Conservation (phyloP, 2,797 vertebrate genomes). For the Fratercula arctica region DNA sequence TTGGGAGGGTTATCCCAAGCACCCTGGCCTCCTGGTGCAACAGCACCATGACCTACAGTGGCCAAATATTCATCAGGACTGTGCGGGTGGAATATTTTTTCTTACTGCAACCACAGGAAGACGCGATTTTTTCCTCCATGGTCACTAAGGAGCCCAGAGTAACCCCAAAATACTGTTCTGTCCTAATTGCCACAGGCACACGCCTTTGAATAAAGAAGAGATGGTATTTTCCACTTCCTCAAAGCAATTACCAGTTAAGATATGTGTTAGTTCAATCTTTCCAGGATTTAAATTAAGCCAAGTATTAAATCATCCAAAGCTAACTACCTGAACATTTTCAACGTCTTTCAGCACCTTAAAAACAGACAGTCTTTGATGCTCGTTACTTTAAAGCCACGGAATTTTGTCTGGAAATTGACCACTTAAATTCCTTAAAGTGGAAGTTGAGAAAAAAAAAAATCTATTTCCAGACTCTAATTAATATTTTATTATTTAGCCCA, state of each 20-base stretch:
- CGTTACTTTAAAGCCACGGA: not conserved
- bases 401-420: conserved; percentile 28
- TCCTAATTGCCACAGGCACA: not conserved
- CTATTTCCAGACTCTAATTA: not conserved
- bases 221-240: not conserved
- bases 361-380: conserved; percentile 1
- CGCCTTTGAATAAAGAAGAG: not conserved
- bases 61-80: not conserved
- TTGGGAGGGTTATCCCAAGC: not conserved
- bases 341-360: conserved; percentile 3
- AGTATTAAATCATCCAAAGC: conserved; percentile 35
- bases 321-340: conserved; percentile 30
- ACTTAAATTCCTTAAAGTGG: not conserved
- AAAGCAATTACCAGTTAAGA: conserved; percentile 27
- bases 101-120: not conserved
- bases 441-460: not conserved
- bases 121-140: not conserved
- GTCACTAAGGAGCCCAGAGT: not conserved
- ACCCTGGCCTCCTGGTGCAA: not conserved
- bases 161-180: not conserved
- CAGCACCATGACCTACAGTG: accelerated
- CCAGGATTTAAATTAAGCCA: conserved; percentile 45
- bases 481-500: not conserved
- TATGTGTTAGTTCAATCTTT: not conserved
- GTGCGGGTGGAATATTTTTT: not conserved